Evolutionary conservation across 1,140 invertebrate species (phyloP), one percentile per base, ranked within the genome.

Genomic region (Copidosoma floridanum): DNA sequence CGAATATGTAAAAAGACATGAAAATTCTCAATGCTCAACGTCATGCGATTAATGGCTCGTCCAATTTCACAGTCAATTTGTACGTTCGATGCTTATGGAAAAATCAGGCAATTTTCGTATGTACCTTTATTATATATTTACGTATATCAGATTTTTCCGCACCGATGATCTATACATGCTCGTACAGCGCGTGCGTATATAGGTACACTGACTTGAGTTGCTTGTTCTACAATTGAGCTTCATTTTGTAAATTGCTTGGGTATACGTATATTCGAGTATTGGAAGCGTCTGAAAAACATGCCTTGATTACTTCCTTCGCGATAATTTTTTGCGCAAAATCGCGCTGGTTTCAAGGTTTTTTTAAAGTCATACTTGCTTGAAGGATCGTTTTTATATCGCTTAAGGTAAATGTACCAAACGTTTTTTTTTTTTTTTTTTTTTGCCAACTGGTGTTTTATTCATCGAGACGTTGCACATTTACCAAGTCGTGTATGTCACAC

Each of bases 91-190:
- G 38, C 10, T 47, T 56, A 16, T 1, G 10, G 35, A 40, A 51
- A 52, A 58, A 43, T 51, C 24, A 43, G 1, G n/a, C 7, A 32
- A 23, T 29, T 40, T n/a, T n/a, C n/a, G n/a, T n/a, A n/a, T n/a
- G n/a, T n/a, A n/a, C n/a, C n/a, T n/a, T n/a, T n/a, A n/a, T n/a
- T n/a, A n/a, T n/a, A n/a, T n/a, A n/a, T n/a, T n/a, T n/a, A n/a
- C n/a, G n/a, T n/a, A n/a, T 50, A 50, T 41, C 26, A 24, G 47
- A 58, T 58, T 52, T 58, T n/a, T 23, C 55, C 23, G 23, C 7
- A 38, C 12, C 32, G 24, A 20, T 47, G 12, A 57, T 29, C 47
- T 50, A 48, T 2, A 24, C 35, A 4, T 20, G 26, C 14, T 16
- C 12, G 14, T 5, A 27, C 21, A 26, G 27, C 5, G 12, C 12